Percentiles rank a stretch among this genome's conserved stretches.
These are phyloP conservation scores for Nemapogon koenigi DNA, from an alignment of 2,888 invertebrate genomes.

Conservation along the genomic window DNA sequence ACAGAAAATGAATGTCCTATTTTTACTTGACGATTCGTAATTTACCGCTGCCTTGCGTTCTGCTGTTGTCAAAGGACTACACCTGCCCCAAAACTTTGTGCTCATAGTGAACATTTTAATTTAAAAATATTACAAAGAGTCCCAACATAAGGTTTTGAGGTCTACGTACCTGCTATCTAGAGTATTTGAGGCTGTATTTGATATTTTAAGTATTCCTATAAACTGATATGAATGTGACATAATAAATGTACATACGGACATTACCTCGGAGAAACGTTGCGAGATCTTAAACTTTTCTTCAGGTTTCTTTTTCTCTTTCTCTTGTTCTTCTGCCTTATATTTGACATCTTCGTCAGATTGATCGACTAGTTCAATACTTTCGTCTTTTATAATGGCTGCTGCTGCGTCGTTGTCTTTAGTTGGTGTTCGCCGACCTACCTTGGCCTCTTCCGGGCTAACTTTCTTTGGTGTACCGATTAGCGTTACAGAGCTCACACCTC, in stretches of 20 bases:
- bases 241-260: conserved; percentile 13
- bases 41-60: no score
- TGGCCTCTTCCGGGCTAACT: conserved; percentile 32
- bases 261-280: conserved; percentile 51
- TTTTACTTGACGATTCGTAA: no score
- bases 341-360: conserved; percentile 53
- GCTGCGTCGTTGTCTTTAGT: conserved; percentile 37
- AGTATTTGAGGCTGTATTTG: background rate
- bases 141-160: no score
- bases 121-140: no score
- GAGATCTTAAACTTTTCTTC: conserved; percentile 56
- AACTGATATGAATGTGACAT: background rate
- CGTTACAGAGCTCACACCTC: conserved; percentile 76
- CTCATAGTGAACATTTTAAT: no score
- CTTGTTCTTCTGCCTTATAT: conserved; percentile 20
- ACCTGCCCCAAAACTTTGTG: no score
- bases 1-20: no score
- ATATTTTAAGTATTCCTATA: background rate
- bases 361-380: conserved; percentile 52
- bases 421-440: conserved; percentile 29
- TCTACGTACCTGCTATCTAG: no score
- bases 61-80: no score
- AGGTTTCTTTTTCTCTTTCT: conserved; percentile 27
- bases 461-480: conserved; percentile 68
- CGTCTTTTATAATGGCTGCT: conserved; percentile 40